These are phyloP conservation scores for Lepidurus arcticus DNA, from an alignment of 1,140 invertebrate species.

Conservation along the genomic window DNA sequence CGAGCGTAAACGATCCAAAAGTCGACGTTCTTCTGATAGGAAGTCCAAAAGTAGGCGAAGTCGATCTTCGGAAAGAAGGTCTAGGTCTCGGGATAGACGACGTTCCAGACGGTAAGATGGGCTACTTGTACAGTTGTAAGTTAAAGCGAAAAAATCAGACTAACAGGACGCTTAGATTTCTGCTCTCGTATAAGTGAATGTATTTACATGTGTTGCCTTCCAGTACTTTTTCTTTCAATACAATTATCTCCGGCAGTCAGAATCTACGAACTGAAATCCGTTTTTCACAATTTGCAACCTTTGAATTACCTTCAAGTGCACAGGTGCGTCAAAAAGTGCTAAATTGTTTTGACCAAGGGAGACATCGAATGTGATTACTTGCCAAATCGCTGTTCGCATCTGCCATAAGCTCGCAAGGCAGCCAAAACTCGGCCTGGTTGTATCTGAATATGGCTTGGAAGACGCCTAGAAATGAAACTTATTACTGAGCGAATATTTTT, in stretches of 20 bases:
- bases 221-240: slow-evolving; percentile 8
- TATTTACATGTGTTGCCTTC: slow-evolving; percentile 10
- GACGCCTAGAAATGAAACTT: slow-evolving; percentile 1
- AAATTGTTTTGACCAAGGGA: not conserved
- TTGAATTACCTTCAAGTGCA: not conserved
- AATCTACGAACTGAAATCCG: not conserved
- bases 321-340: not conserved
- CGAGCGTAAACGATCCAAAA: not conserved
- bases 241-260: not conserved
- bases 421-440: slow-evolving; percentile 6
- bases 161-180: not conserved
- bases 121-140: not conserved
- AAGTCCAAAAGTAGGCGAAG: slow-evolving; percentile 1
- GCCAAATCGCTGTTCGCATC: slow-evolving; percentile 33
- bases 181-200: not conserved
- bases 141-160: not conserved
- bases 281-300: not conserved
- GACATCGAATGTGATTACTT: slow-evolving; percentile 7
- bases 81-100: not conserved
- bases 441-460: slow-evolving; percentile 22
- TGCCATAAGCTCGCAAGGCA: slow-evolving; percentile 25
- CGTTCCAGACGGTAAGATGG: not conserved
- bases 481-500: not conserved
- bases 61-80: not conserved
- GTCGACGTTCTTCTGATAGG: not conserved